These are phyloP conservation scores for Lota lota DNA, from an alignment of 2,113 vertebrate genomes.

Conservation along the genomic window DNA sequence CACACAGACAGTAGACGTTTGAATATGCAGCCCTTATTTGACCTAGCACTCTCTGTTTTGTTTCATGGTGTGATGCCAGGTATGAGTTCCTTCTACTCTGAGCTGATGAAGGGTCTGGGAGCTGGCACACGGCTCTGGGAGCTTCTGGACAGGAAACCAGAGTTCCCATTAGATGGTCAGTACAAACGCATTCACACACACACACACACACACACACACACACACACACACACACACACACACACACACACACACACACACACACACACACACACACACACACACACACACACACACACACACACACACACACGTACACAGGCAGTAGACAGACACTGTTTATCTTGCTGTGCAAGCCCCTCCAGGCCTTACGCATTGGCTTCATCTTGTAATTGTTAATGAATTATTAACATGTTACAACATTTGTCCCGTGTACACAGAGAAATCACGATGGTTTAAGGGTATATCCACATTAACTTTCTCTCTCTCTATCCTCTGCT, in stretches of 20 bases:
- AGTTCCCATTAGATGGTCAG: conserved; percentile 84
- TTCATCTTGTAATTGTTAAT: no score
- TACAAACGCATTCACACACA: no score
- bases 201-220: no score
- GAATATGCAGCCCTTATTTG: no score
- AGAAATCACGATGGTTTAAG: no score
- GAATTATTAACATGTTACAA: no score
- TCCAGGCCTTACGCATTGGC: no score
- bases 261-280: not conserved
- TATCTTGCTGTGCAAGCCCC: no score
- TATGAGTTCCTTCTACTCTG: conserved; percentile 94
- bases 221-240: not conserved
- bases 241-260: not conserved
- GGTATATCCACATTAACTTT: not conserved
- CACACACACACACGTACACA: no score
- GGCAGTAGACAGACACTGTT: no score
- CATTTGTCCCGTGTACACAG: no score
- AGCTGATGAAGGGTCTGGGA: conserved; percentile 96
- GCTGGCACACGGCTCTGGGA: conserved; percentile 94
- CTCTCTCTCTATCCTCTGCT: not conserved
- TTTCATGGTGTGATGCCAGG: conserved; percentile 65
- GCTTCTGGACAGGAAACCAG: conserved; percentile 86
- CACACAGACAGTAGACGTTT: not conserved
- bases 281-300: not conserved
- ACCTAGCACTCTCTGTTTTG: not conserved